Base-by-base conservation (phyloP, 2,888 invertebrate genomes). In the Xestia c-nigrum region DNA sequence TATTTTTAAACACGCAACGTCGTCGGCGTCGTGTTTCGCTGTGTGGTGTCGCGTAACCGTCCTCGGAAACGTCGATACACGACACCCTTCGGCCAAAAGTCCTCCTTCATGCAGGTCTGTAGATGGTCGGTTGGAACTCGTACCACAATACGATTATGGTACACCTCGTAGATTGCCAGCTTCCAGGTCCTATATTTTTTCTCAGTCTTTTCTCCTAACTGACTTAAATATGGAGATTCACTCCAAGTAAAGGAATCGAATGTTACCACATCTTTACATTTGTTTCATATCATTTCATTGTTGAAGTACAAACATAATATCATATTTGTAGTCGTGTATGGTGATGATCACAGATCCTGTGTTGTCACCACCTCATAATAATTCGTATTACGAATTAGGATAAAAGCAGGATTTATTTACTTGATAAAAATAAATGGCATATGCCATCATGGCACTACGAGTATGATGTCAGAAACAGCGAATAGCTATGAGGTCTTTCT, bases 271-370 rank as follows among this genome's bases (percentile, higher is more conserved):
- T 24, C 9, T 21, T 3, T 40, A 24, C 43, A 65, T 46, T 67
- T 46, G 6, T 2, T n/a, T 16, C 31, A 64, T n/a, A 38, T 10
- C 19, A 19, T 61, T 19, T 38, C 3, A 38, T 61, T 19, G 31
- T 61, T 5, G 19, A 5, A 9, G 1, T 14, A 5, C 7, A 7
- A 7, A 19, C 24, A 21, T 78, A 19, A 21, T 78, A 19, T 24
- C 31, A 43, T 69, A 59, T 69, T 47, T 81, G 38, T 75, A 16
- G 24, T 65, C 69, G 59, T 76, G 59, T 76, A 52, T 40, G 14
- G 19, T 57, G n/a, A 64, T 80, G 73, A 80, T n/a, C 46, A 31
- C 71, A 85, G 81, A 76, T 86, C 84, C 81, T 80, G 81, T 84
- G 81, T 83, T 75, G 84, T 83, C 79, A 81, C 46, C 86, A 80